A percentile compares a stretch with the other conserved stretches of the same genome.
These are phyloP conservation scores for Tetrapedia diversipes DNA, from an alignment of 2,888 invertebrate species.

Conservation along the genomic window DNA sequence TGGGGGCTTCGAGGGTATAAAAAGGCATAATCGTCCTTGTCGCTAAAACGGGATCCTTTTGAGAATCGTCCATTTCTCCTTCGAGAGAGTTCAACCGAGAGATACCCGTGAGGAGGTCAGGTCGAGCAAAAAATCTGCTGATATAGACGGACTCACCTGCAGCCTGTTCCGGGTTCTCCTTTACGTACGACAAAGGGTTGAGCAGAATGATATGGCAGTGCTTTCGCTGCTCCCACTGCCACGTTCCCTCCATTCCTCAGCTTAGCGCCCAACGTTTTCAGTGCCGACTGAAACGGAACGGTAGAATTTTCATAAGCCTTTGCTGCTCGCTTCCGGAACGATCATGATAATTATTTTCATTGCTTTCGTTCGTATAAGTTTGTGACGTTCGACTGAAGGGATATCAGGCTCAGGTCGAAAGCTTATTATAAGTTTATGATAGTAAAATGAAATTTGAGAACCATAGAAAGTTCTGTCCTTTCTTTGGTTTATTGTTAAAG, in stretches of 20 bases:
- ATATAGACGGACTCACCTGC: conserved; percentile 75
- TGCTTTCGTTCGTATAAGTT: neutral
- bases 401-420: no score
- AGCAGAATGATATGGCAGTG: conserved; percentile 82
- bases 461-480: no score
- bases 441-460: no score
- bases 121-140: conserved; percentile 51
- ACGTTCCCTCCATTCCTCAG: conserved; percentile 82
- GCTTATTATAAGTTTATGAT: no score
- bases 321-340: no score
- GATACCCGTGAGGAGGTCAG: conserved; percentile 26
- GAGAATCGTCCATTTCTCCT: conserved; percentile 41
- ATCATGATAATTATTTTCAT: neutral
- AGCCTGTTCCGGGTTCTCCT: conserved; percentile 79
- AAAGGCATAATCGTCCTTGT: conserved; percentile 54
- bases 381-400: neutral
- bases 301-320: conserved; percentile 10
- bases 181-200: conserved; percentile 79
- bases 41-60: conserved; percentile 49
- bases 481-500: no score
- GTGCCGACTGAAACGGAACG: conserved; percentile 73
- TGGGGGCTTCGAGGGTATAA: conserved; percentile 42
- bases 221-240: conserved; percentile 82
- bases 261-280: conserved; percentile 75
- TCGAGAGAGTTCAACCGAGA: conserved; percentile 30